These are phyloP conservation scores for Xenentodon cancila DNA, from an alignment of 2,797 vertebrate genomes.

Conservation along the genomic window DNA sequence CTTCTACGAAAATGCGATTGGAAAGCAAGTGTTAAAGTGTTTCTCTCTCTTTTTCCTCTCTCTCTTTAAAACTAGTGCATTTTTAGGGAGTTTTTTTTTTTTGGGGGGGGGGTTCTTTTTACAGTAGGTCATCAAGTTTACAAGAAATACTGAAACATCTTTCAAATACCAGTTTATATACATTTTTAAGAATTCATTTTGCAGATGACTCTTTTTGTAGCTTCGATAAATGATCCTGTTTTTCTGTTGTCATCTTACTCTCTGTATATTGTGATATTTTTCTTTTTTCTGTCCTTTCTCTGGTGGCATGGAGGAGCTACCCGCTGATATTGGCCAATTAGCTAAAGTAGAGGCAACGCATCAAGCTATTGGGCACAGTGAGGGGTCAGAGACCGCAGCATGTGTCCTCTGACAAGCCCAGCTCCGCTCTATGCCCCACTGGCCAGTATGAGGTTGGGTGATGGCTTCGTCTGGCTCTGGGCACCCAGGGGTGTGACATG, in stretches of 20 bases:
- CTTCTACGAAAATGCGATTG: not conserved
- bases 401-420: constrained; percentile 60
- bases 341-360: constrained; percentile 50
- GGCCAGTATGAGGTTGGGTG: constrained; percentile 38
- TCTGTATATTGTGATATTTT: constrained; percentile 30
- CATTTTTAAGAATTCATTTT: no score
- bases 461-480: constrained; percentile 60
- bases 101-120: no score
- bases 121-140: no score
- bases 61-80: no score
- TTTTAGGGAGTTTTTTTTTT: no score
- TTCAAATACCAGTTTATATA: no score
- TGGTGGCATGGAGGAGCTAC: constrained; percentile 44
- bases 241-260: constrained; percentile 1
- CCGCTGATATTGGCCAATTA: constrained; percentile 73
- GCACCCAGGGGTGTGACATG: constrained; percentile 70
- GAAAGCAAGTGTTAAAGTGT: no score
- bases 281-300: constrained; percentile 41
- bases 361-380: constrained; percentile 71
- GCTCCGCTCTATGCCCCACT: constrained; percentile 53
- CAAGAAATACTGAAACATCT: no score
- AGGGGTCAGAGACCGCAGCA: constrained; percentile 67
- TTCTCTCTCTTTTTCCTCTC: no score
- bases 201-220: not conserved
- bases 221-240: not conserved